Evolutionary conservation across 64 coral and sea anemone species (phyloP), one percentile per base, ranked within the genome.

Genomic region (Dendrophyllia cribrosa): DNA sequence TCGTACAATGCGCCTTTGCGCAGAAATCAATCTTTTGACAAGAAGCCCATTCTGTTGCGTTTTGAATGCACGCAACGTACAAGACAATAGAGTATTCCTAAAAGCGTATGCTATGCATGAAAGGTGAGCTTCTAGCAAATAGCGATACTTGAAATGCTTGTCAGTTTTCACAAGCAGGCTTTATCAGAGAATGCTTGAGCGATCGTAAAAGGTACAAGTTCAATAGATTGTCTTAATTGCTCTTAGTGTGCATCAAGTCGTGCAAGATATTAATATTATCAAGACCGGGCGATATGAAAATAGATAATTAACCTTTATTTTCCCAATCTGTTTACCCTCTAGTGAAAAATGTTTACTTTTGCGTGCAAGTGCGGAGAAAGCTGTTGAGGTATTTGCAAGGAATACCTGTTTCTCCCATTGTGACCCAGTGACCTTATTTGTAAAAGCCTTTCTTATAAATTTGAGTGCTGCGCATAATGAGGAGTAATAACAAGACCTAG

Each of bases 261-360:
- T 23, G 69, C 9, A 48, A 48, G 20, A 9, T 50, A 16, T 5
- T 16, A 17, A 7, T 75, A 0, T 48, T 50, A 5, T 50, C 46
- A 49, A 43, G 43, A 45, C 19, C 43, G 80, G 20, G 12, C 5
- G 3, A 66, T 50, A 24, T 49, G 17, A 84, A 84, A 82, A 43
- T 19, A 65, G 25, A 44, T 43, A 22, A 43, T 21, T 45, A 55
- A 19, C 21, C 20, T 20, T 63, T 43, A 16, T 62, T 45, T 64
- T 64, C 59, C 16, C 16, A 65, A 47, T 60, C 59, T 84, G 62
- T 84, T 84, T 67, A 84, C 44, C 10, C 15, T 51, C 67, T 19
- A 9, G 43, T 20, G 17, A 50, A 51, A 14, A 67, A 50, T 84
- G 80, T 84, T 84, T 84, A 84, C 62, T 23, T 84, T 84, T 24